A percentile compares a stretch with the other conserved stretches of the same genome.
These are phyloP conservation scores for Anolis apletophallus DNA, from an alignment of 2,797 vertebrate genomes.

Conservation along the genomic window DNA sequence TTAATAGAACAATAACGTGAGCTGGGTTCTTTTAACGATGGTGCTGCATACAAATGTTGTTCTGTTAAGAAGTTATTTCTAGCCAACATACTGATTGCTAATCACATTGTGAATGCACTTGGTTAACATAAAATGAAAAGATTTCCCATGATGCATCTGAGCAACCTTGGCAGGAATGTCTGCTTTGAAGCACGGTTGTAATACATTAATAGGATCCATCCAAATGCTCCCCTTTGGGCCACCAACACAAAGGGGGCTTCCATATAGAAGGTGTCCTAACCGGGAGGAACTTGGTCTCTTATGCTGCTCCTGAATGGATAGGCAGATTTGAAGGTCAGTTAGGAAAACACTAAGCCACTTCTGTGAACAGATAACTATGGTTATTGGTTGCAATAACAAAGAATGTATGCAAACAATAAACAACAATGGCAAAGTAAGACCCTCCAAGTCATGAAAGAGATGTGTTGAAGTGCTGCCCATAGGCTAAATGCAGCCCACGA, in stretches of 20 bases:
- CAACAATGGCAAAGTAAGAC: too few relatives aligned
- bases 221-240: background rate
- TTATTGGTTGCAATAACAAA: too few relatives aligned
- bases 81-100: background rate
- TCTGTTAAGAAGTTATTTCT: background rate
- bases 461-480: too few relatives aligned
- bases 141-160: background rate
- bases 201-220: background rate
- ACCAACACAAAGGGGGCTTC: background rate
- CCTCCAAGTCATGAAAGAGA: too few relatives aligned
- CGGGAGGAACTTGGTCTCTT: too few relatives aligned
- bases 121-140: background rate
- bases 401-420: too few relatives aligned
- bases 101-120: background rate
- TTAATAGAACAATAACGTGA: background rate
- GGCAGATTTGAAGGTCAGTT: too few relatives aligned
- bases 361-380: too few relatives aligned
- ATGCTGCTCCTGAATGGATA: too few relatives aligned
- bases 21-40: background rate
- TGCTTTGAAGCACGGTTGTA: background rate
- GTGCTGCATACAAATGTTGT: background rate
- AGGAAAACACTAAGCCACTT: too few relatives aligned
- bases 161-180: background rate
- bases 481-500: too few relatives aligned
- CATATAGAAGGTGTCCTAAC: too few relatives aligned